Evolutionary conservation across 2,797 vertebrate genomes (phyloP).

Genomic region (Chelidonichthys spinosus): DNA sequence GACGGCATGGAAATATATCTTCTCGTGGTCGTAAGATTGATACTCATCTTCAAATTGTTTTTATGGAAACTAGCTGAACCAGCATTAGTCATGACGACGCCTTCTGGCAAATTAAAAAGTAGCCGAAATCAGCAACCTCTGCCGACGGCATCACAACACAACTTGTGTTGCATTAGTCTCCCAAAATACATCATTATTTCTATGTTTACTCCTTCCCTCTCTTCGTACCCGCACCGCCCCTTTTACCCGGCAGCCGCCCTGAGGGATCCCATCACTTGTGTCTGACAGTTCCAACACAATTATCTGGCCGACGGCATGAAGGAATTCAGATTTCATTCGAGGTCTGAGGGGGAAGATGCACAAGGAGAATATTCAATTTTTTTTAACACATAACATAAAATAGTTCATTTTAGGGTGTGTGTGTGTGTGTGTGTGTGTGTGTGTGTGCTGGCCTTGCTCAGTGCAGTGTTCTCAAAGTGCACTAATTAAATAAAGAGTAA

Average conservation of each 20-base stretch:
- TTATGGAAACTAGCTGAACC: neutral
- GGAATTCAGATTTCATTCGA: too few relatives aligned
- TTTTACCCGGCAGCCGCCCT: too few relatives aligned
- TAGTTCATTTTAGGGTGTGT: neutral
- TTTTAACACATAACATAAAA: too few relatives aligned
- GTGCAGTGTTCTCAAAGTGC: slow-evolving; percentile 38
- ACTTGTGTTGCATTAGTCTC: neutral
- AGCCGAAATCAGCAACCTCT: neutral
- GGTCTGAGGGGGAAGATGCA: too few relatives aligned
- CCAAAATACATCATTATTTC: too few relatives aligned
- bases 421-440: slow-evolving; percentile 8
- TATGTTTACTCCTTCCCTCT: too few relatives aligned
- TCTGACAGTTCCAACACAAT: too few relatives aligned
- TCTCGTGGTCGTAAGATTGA: neutral
- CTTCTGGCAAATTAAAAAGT: neutral
- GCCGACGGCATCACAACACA: neutral
- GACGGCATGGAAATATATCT: neutral
- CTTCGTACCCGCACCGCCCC: too few relatives aligned
- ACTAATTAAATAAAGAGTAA: slow-evolving; percentile 74
- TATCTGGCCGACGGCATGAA: too few relatives aligned
- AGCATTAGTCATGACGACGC: neutral
- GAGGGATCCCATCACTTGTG: too few relatives aligned
- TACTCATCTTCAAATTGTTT: neutral
- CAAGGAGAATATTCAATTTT: too few relatives aligned
- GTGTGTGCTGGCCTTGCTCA: slow-evolving; percentile 10